These are phyloP conservation scores for Eupithecia subumbrata DNA, from an alignment of 2,888 invertebrate genomes.

Conservation along the genomic window DNA sequence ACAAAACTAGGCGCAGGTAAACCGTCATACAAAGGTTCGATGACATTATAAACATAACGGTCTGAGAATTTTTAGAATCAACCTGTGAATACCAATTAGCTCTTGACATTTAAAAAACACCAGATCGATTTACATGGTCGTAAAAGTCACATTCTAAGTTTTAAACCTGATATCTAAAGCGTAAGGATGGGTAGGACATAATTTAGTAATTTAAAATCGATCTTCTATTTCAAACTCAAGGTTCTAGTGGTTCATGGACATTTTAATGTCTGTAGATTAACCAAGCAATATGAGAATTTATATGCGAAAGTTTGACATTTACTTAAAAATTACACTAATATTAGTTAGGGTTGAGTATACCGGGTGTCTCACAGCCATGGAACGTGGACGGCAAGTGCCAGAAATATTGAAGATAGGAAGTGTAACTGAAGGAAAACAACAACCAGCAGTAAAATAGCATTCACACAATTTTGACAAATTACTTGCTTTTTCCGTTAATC, in stretches of 20 bases:
- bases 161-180: slow-evolving; percentile 20
- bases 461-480: too few species aligned
- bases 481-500: too few species aligned
- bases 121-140: background rate
- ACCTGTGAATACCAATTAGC: slow-evolving; percentile 8
- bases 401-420: too few species aligned
- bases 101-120: slow-evolving; percentile 26
- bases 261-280: background rate
- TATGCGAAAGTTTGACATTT: slow-evolving; percentile 1
- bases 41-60: slow-evolving; percentile 24
- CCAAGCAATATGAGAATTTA: background rate
- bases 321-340: background rate
- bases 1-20: background rate
- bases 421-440: too few species aligned
- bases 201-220: slow-evolving; percentile 17
- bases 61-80: slow-evolving; percentile 13
- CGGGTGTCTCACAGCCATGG: too few species aligned
- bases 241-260: background rate
- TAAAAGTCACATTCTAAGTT: slow-evolving; percentile 6
- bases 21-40: slow-evolving; percentile 1
- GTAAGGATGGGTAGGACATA: slow-evolving; percentile 20
- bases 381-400: too few species aligned
- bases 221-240: background rate
- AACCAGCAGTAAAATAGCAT: too few species aligned
- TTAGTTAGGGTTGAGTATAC: too few species aligned